Evolutionary conservation across 1,140 invertebrate genomes (phyloP).

Genomic region (Rhysida immarginata): DNA sequence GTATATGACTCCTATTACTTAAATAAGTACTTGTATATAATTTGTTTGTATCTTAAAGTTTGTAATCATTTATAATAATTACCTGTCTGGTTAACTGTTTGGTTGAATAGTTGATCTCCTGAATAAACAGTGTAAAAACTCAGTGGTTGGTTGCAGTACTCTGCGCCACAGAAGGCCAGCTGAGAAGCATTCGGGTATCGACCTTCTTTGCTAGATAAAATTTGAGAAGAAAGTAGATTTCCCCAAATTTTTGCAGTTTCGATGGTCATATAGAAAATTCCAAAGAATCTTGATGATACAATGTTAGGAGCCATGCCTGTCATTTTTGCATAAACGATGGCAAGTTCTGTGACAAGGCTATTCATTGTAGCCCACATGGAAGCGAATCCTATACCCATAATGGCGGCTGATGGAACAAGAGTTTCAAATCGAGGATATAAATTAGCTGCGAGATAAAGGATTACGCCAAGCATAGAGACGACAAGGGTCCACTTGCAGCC

Average conservation of each 20-base stretch:
- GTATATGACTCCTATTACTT: too few species aligned
- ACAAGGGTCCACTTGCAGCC: conserved; percentile 31
- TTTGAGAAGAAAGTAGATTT: conserved; percentile 2
- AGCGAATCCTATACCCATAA: conserved; percentile 30
- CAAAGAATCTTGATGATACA: neutral
- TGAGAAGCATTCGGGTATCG: too few species aligned
- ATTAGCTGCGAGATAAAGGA: conserved; percentile 30
- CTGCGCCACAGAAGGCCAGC: neutral
- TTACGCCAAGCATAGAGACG: conserved; percentile 26
- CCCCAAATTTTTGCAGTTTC: neutral
- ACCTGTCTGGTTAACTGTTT: too few species aligned
- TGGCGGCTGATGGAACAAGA: conserved; percentile 31
- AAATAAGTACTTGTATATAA: too few species aligned
- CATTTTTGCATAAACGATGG: conserved; percentile 9
- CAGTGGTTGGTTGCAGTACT: neutral
- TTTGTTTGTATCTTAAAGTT: too few species aligned
- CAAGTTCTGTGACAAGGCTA: conserved; percentile 30
- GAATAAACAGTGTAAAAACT: too few species aligned
- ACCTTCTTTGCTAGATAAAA: neutral
- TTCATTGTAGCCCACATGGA: conserved; percentile 37
- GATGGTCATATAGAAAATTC: conserved; percentile 4
- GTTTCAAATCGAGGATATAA: conserved; percentile 22
- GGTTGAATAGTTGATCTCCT: too few species aligned
- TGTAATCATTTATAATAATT: too few species aligned
- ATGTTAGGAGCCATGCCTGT: neutral